A percentile compares a stretch with the other conserved stretches of the same genome.
phyloP scores from a whole-genome alignment of 1,140 invertebrate species.

The Temnothorax curvispinosus region DNA sequence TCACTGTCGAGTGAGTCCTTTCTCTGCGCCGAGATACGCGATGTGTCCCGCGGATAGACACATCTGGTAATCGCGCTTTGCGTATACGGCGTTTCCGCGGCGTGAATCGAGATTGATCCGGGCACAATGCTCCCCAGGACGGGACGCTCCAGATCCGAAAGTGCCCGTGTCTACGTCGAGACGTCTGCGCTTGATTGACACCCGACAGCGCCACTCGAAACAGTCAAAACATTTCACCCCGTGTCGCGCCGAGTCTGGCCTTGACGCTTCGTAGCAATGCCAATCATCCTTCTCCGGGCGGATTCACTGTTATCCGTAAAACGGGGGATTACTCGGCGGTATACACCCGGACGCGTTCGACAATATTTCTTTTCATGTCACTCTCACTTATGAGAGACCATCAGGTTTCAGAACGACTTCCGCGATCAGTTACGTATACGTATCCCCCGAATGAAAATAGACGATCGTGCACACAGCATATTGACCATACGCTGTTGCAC shows the following conservation, averaged over 20 bases:
- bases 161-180: slow-evolving; percentile 75
- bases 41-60: slow-evolving; percentile 62
- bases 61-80: slow-evolving; percentile 62
- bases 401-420: slow-evolving; percentile 6
- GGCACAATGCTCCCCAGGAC: slow-evolving; percentile 64
- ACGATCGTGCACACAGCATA: background rate
- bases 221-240: slow-evolving; percentile 78
- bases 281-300: slow-evolving; percentile 66
- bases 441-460: background rate
- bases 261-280: slow-evolving; percentile 75
- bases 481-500: too few relatives aligned
- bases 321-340: slow-evolving; percentile 43
- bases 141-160: slow-evolving; percentile 68
- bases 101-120: slow-evolving; percentile 66
- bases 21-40: slow-evolving; percentile 25
- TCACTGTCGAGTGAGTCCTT: slow-evolving; percentile 48
- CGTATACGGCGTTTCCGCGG: slow-evolving; percentile 58
- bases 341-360: slow-evolving; percentile 51
- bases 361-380: slow-evolving; percentile 53
- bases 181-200: slow-evolving; percentile 77
- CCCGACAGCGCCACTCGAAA: slow-evolving; percentile 77
- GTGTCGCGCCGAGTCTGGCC: slow-evolving; percentile 70
- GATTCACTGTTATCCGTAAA: slow-evolving; percentile 68
- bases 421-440: background rate
- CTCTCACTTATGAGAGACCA: slow-evolving; percentile 17